A percentile compares a stretch with the other conserved stretches of the same genome.
Conservation (phyloP, 1,140 invertebrate species). For the Drosophila sucinea region DNA sequence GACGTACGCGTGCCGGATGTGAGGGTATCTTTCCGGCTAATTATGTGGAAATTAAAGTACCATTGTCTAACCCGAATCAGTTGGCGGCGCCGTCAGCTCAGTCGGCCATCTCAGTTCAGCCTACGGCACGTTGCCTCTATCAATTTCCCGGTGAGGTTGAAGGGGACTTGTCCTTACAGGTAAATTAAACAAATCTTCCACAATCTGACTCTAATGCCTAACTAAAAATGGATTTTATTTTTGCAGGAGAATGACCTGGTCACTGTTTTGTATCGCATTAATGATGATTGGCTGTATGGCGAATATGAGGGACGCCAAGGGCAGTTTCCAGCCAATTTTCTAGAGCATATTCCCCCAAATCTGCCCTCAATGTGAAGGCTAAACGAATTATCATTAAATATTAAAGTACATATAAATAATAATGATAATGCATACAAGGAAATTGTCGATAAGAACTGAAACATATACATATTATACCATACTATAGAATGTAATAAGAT, state of each 20-base stretch:
- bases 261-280: constrained; percentile 88
- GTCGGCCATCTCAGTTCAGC: constrained; percentile 5
- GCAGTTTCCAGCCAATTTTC: constrained; percentile 92
- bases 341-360: constrained; percentile 85
- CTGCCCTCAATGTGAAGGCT: constrained; percentile 65
- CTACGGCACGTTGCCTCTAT: constrained; percentile 85
- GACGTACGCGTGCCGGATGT: constrained; percentile 85
- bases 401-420: constrained; percentile 34
- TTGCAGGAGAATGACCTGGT: constrained; percentile 86
- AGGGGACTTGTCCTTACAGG: constrained; percentile 86
- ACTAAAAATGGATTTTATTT: neutral
- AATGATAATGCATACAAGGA: constrained; percentile 18
- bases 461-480: constrained; percentile 49
- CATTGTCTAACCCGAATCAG: constrained; percentile 82
- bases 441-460: constrained; percentile 68
- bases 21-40: constrained; percentile 92
- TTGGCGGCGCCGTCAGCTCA: constrained; percentile 66
- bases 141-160: constrained; percentile 86
- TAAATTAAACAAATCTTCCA: constrained; percentile 51
- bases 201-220: neutral
- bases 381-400: constrained; percentile 27
- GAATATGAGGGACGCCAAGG: constrained; percentile 87
- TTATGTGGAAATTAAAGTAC: constrained; percentile 90
- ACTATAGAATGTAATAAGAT: constrained; percentile 14
- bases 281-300: constrained; percentile 92